Evolutionary conservation across 2,888 invertebrate genomes (phyloP).

Genomic region (Apodemia duryi): DNA sequence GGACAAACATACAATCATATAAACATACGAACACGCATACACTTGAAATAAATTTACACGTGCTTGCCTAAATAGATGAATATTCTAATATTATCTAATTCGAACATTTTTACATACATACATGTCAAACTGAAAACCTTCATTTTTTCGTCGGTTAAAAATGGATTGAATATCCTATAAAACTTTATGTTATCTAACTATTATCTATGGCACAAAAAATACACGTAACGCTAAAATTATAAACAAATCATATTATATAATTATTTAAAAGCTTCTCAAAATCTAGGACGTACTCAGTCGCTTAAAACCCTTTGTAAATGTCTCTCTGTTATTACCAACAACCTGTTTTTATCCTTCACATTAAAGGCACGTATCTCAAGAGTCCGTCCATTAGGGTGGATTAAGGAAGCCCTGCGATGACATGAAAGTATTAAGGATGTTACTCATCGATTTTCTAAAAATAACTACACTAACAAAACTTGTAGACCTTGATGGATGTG

Average conservation of each 20-base stretch:
- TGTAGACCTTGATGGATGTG: conserved; percentile 27
- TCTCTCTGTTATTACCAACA: conserved; percentile 25
- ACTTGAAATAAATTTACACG: too few relatives aligned
- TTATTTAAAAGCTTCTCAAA: conserved; percentile 1
- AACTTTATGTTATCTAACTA: too few relatives aligned
- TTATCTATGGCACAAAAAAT: too few relatives aligned
- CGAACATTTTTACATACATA: too few relatives aligned
- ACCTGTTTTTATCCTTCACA: conserved; percentile 59
- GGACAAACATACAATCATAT: too few relatives aligned
- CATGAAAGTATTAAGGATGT: conserved; percentile 57
- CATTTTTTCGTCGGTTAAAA: too few relatives aligned
- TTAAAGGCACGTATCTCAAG: conserved; percentile 63
- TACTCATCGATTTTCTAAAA: conserved; percentile 44
- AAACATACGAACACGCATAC: too few relatives aligned
- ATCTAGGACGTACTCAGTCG: neutral
- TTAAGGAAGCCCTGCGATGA: conserved; percentile 61
- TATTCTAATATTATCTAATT: too few relatives aligned
- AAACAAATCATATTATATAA: conserved; percentile 3
- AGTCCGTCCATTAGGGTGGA: conserved; percentile 61
- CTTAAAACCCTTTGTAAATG: conserved; percentile 19
- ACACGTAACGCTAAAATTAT: neutral
- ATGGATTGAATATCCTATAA: too few relatives aligned
- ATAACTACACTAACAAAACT: conserved; percentile 27
- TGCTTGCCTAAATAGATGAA: too few relatives aligned
- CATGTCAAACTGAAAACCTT: too few relatives aligned